These are phyloP conservation scores for Rhynchotus rufescens DNA, from an alignment of 2,797 vertebrate genomes.

Conservation along the genomic window DNA sequence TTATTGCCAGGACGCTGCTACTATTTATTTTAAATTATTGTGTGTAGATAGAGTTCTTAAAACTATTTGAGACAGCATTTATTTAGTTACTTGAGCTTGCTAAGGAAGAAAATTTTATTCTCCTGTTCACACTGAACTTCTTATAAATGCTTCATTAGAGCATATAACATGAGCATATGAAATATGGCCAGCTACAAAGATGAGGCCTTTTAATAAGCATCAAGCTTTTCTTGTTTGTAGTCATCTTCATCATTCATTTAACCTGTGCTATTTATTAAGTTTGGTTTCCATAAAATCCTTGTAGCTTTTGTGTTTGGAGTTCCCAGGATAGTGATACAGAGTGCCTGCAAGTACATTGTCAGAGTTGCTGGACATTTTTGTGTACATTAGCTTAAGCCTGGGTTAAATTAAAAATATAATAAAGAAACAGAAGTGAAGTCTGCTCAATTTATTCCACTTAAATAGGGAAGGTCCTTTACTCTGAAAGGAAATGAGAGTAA, in stretches of 20 bases:
- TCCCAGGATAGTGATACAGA: neutral
- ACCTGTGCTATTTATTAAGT: neutral
- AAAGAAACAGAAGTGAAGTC: neutral
- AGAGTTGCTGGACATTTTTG: neutral
- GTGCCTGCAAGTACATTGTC: neutral
- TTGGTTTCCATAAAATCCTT: neutral
- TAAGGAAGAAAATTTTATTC: neutral
- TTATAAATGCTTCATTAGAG: neutral
- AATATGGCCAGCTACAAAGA: neutral
- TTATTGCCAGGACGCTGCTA: neutral
- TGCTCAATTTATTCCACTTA: neutral
- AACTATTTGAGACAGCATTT: neutral
- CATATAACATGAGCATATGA: neutral
- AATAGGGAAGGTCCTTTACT: neutral
- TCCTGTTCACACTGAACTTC: neutral
- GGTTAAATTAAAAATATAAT: neutral
- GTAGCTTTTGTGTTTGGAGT: neutral
- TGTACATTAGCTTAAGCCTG: neutral
- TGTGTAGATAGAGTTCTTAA: neutral
- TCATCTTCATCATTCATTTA: neutral
- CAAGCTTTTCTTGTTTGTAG: neutral
- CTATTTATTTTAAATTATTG: neutral
- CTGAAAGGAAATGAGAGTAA: neutral
- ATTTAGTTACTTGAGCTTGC: neutral
- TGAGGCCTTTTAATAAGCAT: neutral